A percentile compares a stretch with the other conserved stretches of the same genome.
Evolutionary conservation across 2,888 invertebrate genomes (phyloP).

Genomic region (Cacoxenus indagator): DNA sequence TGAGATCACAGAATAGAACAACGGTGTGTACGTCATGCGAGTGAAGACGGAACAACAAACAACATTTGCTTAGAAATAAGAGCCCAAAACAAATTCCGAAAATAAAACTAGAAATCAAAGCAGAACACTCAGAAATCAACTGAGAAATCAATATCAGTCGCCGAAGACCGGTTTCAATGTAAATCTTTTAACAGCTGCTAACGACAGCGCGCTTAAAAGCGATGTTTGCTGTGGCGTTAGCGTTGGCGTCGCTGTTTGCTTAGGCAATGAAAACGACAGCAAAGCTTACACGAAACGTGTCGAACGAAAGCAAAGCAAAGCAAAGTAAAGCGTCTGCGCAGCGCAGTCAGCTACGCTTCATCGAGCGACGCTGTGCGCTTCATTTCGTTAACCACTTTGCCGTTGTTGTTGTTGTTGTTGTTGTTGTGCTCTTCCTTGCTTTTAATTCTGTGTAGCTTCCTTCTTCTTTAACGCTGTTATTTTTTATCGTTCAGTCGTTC

Average conservation of each 20-base stretch:
- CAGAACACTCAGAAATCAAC: slow-evolving; percentile 17
- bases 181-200: slow-evolving; percentile 43
- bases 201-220: not conserved
- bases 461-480: not conserved
- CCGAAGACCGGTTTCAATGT: slow-evolving; percentile 41
- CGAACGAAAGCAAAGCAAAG: not conserved
- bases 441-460: not conserved
- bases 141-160: not conserved
- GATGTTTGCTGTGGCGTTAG: slow-evolving; percentile 36
- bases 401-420: not conserved
- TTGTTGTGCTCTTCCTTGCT: too few relatives aligned
- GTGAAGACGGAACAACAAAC: not conserved
- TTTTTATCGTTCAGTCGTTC: not conserved
- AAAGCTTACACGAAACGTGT: too few relatives aligned
- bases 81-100: slow-evolving; percentile 57
- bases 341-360: slow-evolving; percentile 26
- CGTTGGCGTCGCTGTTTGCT: slow-evolving; percentile 14
- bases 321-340: too few relatives aligned
- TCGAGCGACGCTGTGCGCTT: slow-evolving; percentile 4
- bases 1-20: slow-evolving; percentile 17
- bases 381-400: not conserved
- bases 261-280: slow-evolving; percentile 15
- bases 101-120: slow-evolving; percentile 28
- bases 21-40: not conserved
- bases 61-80: slow-evolving; percentile 61